phyloP scores from a whole-genome alignment of 64 coral and sea anemone species.

The Actinia tenebrosa region DNA sequence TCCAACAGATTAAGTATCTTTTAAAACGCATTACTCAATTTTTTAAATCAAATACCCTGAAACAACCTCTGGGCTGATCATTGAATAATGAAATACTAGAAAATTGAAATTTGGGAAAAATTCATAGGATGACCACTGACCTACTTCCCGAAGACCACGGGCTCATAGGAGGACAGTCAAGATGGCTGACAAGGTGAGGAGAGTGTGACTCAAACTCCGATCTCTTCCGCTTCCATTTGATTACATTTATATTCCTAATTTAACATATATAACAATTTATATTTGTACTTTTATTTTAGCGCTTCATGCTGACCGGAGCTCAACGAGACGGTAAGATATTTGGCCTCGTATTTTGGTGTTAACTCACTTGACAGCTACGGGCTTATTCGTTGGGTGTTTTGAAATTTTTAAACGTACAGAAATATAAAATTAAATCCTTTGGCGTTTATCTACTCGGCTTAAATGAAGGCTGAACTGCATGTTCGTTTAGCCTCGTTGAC shows the following conservation, averaged over 20 bases:
- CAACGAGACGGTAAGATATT: conserved; percentile 78
- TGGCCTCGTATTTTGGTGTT: background rate
- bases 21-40: too few species aligned
- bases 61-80: too few species aligned
- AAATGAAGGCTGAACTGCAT: background rate
- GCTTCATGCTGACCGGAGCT: conserved; percentile 77
- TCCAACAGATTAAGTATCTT: too few species aligned
- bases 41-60: too few species aligned
- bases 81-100: too few species aligned
- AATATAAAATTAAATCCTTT: background rate
- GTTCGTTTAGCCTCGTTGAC: background rate
- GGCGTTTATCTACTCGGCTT: background rate
- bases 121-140: background rate
- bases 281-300: conserved; percentile 45
- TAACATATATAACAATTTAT: background rate
- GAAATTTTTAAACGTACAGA: background rate
- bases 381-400: background rate
- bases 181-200: conserved; percentile 27
- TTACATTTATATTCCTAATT: background rate
- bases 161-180: conserved; percentile 6
- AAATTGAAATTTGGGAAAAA: too few species aligned
- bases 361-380: background rate
- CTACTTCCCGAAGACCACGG: background rate
- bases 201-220: background rate
- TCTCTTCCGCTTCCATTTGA: background rate